Evolutionary conservation across 2,797 vertebrate species (phyloP).

Genomic region (Microctenopoma stevenorrisi): DNA sequence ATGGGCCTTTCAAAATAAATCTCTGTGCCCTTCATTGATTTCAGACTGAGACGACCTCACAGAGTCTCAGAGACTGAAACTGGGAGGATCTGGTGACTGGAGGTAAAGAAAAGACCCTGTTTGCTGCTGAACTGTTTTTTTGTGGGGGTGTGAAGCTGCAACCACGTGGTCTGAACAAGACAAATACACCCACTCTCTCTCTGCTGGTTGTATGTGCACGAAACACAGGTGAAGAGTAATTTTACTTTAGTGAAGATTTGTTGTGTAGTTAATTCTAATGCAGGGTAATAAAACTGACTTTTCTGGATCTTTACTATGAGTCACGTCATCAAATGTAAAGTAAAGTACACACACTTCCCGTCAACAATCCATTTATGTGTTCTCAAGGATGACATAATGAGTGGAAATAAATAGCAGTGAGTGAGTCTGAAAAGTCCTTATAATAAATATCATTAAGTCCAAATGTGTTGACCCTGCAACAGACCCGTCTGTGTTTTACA

Average conservation of each 20-base stretch:
- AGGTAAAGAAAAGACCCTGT: constrained; percentile 21
- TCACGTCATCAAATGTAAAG: too few relatives aligned
- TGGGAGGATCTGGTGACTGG: neutral
- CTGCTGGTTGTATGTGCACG: constrained; percentile 21
- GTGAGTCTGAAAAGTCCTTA: too few relatives aligned
- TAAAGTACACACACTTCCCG: too few relatives aligned
- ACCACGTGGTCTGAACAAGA: constrained; percentile 22
- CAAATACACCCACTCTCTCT: constrained; percentile 55
- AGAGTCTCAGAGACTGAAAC: neutral
- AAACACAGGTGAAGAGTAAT: neutral
- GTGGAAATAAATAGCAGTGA: too few relatives aligned
- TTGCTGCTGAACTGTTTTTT: constrained; percentile 16
- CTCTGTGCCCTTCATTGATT: too few relatives aligned
- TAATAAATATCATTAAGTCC: neutral
- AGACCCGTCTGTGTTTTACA: constrained; percentile 77
- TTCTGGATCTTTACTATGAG: too few relatives aligned
- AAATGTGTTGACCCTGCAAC: neutral
- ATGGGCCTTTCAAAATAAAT: too few relatives aligned
- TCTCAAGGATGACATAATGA: too few relatives aligned
- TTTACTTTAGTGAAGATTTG: too few relatives aligned
- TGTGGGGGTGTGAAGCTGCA: constrained; percentile 50
- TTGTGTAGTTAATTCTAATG: too few relatives aligned
- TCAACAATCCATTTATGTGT: too few relatives aligned
- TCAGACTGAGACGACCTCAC: neutral
- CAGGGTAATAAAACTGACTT: too few relatives aligned